Evolutionary conservation across 2,888 invertebrate species (phyloP).

Genomic region (Sceliomorpha sp.): DNA sequence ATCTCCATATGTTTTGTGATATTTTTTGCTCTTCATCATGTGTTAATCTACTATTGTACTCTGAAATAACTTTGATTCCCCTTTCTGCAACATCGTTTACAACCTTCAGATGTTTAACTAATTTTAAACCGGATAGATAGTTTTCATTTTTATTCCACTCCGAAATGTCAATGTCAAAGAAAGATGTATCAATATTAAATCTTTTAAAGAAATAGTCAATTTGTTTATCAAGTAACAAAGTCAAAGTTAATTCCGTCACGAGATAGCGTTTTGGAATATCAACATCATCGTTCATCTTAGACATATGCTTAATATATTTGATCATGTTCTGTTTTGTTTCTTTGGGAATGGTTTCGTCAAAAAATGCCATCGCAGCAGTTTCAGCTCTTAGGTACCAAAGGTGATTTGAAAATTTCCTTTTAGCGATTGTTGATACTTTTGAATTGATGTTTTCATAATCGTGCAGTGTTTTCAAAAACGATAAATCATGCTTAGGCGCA

Average conservation of each 20-base stretch:
- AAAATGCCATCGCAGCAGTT: slow-evolving; percentile 40
- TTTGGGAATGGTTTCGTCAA: slow-evolving; percentile 24
- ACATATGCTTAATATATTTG: slow-evolving; percentile 17
- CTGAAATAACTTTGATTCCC: slow-evolving; percentile 19
- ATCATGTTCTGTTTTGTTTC: slow-evolving; percentile 31
- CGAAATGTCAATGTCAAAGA: slow-evolving; percentile 27
- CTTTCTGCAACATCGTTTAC: slow-evolving; percentile 40
- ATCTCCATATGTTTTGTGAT: slow-evolving; percentile 14
- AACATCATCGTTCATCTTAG: slow-evolving; percentile 8
- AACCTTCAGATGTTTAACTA: slow-evolving; percentile 29
- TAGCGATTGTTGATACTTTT: slow-evolving; percentile 21
- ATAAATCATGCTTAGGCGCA: slow-evolving; percentile 56
- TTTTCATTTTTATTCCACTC: slow-evolving; percentile 27
- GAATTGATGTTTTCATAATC: slow-evolving; percentile 20
- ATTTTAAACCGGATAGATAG: slow-evolving; percentile 15
- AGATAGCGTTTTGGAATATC: slow-evolving; percentile 16
- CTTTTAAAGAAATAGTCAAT: slow-evolving; percentile 20
- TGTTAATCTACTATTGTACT: slow-evolving; percentile 30
- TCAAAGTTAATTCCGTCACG: slow-evolving; percentile 9
- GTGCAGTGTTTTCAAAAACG: slow-evolving; percentile 46
- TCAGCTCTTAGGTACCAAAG: slow-evolving; percentile 50
- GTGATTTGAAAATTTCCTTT: slow-evolving; percentile 30
- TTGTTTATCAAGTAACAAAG: slow-evolving; percentile 9
- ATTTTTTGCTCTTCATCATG: slow-evolving; percentile 22
- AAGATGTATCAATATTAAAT: slow-evolving; percentile 20